Evolutionary conservation across 2,113 vertebrate species (phyloP), one percentile per base, ranked within the genome.

Genomic region (Leptocoma aspasia): DNA sequence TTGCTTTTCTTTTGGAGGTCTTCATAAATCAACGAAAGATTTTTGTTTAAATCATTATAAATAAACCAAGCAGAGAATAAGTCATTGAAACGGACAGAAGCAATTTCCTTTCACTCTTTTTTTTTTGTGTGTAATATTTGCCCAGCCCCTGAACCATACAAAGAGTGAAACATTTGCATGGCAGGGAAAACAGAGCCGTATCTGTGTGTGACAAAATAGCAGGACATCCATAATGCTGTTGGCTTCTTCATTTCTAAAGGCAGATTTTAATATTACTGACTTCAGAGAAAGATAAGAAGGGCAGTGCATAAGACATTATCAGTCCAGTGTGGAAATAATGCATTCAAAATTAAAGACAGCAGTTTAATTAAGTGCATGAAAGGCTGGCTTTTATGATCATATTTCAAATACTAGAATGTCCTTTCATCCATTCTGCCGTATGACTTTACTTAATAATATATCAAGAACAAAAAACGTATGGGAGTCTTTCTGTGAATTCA

Each of bases 311-410:
- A 96, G 95, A 97, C 89, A 93, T 95, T 96, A 94, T 94, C 97
- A 95, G 95, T 90, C 96, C 90, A 86, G 88, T 88, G 95, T 85
- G 95, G 94, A 95, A 98, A 96, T 96, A 97, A 96, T 96, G 93
- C 95, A 77, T 94, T 95, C 80, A 92, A 94, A 98, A 97, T 95
- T 95, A 96, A 97, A 98, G 98, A 97, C 97, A 96, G 97, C 80
- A 54, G 82, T 96, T 97, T 98, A 98, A 98, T 98, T 98, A 98
- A 97, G 97, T 94, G 95, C 97, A 97, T 94, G 73, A 98, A 97
- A 98, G 97, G 95, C 97, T 91, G 60, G 52, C 92, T 97, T 97
- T 97, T 95, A 94, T 81, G 93, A 97, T 96, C 91, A 37, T 97
- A 94, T 98, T 98, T 98, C 97, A 98, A 88, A 96, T 94, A 83